These are phyloP conservation scores for Galemys pyrenaicus DNA, from an alignment of 2,113 vertebrate genomes.

Conservation along the genomic window DNA sequence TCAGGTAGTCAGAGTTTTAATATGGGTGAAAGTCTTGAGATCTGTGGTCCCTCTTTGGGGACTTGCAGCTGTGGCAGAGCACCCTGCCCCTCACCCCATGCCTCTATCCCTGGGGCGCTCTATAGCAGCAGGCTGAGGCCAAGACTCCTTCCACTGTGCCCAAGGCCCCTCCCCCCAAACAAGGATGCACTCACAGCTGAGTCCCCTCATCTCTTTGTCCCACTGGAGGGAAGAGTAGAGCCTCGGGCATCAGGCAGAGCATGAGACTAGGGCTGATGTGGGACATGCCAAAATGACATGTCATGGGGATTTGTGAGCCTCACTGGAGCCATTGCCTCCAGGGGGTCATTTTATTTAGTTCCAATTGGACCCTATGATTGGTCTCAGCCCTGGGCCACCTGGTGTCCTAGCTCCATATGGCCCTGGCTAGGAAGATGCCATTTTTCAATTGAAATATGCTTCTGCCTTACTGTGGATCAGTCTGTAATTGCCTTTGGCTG, in stretches of 20 bases:
- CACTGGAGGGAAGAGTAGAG: conserved; percentile 47
- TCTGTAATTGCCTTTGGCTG: conserved; percentile 65
- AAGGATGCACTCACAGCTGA: conserved; percentile 60
- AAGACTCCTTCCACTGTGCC: background rate
- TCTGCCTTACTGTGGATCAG: conserved; percentile 47
- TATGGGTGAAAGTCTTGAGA: background rate
- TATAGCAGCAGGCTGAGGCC: background rate
- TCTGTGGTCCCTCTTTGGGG: background rate
- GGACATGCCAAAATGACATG: conserved; percentile 81
- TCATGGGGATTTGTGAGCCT: conserved; percentile 84
- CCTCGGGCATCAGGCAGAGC: conserved; percentile 72
- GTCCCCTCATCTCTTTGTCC: conserved; percentile 65
- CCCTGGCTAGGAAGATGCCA: conserved; percentile 65
- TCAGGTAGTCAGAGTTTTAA: background rate
- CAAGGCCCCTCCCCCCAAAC: background rate
- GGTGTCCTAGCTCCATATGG: conserved; percentile 83
- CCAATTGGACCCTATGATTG: conserved; percentile 87
- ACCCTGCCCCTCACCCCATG: no score
- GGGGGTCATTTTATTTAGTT: conserved; percentile 88
- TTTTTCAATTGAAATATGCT: conserved; percentile 78
- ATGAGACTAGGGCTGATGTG: conserved; percentile 75
- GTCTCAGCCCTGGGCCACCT: conserved; percentile 86
- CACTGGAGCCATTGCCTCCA: conserved; percentile 84
- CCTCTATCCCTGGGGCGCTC: background rate
- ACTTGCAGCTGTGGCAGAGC: background rate